Percentiles rank a stretch among this genome's conserved stretches.
These are phyloP conservation scores for Lepisosteus osseus DNA, from an alignment of 2,113 vertebrate genomes.

Conservation along the genomic window DNA sequence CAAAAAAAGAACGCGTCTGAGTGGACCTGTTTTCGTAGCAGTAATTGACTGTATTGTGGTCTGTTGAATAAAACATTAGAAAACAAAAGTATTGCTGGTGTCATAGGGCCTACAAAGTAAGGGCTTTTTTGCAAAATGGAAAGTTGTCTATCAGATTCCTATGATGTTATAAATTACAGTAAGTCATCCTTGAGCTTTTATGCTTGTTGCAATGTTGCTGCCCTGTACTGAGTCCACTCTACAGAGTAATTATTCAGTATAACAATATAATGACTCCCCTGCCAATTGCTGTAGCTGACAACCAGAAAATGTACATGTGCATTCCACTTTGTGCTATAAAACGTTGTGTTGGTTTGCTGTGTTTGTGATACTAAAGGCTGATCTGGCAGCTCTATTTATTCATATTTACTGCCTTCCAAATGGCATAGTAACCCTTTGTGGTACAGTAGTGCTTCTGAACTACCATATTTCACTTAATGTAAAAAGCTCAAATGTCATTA, in stretches of 20 bases:
- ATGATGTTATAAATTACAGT: too few relatives aligned
- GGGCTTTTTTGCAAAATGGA: too few relatives aligned
- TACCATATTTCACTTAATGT: conserved; percentile 11
- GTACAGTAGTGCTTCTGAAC: conserved; percentile 3
- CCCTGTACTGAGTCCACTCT: not conserved
- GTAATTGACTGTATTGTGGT: too few relatives aligned
- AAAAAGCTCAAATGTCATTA: conserved; percentile 11
- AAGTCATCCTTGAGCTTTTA: not conserved
- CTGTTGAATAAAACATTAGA: too few relatives aligned
- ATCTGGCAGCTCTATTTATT: not conserved
- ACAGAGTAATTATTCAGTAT: not conserved
- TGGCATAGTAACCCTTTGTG: conserved; percentile 5
- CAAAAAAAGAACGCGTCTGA: too few relatives aligned
- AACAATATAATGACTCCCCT: not conserved
- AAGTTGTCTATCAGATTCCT: too few relatives aligned
- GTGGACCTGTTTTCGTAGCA: too few relatives aligned
- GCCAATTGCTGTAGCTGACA: not conserved
- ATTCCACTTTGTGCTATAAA: not conserved
- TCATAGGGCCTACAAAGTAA: too few relatives aligned
- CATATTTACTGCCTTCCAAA: conserved; percentile 5
- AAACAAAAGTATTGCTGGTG: too few relatives aligned
- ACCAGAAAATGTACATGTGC: not conserved
- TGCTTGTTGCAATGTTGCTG: not conserved
- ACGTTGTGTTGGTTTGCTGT: not conserved
- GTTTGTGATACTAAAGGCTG: not conserved